phyloP scores from a whole-genome alignment of 1,140 invertebrate species.

The Drosophila repletoides region DNA sequence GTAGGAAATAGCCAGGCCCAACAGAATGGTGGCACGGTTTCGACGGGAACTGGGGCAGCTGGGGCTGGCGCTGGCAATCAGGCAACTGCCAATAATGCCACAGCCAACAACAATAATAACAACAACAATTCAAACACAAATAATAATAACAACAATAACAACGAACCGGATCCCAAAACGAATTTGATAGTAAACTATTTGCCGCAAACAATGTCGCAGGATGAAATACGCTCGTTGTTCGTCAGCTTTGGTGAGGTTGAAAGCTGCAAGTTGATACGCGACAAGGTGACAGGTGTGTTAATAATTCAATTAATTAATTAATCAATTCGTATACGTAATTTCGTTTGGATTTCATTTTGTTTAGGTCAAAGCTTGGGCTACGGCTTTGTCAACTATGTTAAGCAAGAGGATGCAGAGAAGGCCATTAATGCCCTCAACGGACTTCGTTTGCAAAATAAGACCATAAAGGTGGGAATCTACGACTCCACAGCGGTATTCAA shows the following conservation, averaged over 20 bases:
- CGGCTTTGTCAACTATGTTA: conserved; percentile 99
- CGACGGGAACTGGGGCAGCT: conserved; percentile 15
- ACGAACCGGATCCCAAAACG: conserved; percentile 92
- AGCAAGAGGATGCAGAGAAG: conserved; percentile 98
- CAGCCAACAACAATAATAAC: conserved; percentile 84
- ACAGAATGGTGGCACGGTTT: conserved; percentile 62
- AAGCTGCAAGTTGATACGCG: conserved; percentile 98
- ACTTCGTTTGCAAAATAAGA: conserved; percentile 98
- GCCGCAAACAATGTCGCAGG: conserved; percentile 99
- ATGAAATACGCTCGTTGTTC: conserved; percentile 98
- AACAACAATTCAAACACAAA: conserved; percentile 49
- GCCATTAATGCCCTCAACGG: conserved; percentile 99
- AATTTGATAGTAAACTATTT: conserved; percentile 99
- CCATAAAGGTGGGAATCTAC: conserved; percentile 99
- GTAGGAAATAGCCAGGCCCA: conserved; percentile 61
- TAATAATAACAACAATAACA: conserved; percentile 60
- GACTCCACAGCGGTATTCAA: too few species aligned
- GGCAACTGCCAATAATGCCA: neutral
- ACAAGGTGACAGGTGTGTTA: conserved; percentile 96
- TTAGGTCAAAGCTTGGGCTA: conserved; percentile 99
- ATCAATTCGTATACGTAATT: too few species aligned
- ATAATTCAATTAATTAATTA: neutral
- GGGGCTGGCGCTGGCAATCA: conserved; percentile 12
- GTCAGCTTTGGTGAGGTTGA: conserved; percentile 99
- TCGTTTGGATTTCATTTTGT: neutral